A percentile compares a stretch with the other conserved stretches of the same genome.
phyloP scores from a whole-genome alignment of 2,113 vertebrate species.

The Chinchilla lanigera region DNA sequence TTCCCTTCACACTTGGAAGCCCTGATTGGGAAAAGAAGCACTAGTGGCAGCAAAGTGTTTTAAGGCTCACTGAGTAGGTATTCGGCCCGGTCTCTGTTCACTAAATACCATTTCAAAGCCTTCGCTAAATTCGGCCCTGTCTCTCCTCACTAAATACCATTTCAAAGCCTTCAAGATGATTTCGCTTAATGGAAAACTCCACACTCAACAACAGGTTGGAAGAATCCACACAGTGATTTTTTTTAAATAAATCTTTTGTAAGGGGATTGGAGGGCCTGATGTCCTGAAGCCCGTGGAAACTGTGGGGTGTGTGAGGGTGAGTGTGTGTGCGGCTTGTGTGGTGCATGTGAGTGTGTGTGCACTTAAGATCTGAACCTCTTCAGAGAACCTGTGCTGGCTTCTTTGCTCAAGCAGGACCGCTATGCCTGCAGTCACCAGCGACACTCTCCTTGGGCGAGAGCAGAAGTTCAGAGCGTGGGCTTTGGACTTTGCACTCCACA shows the following conservation, averaged over 20 bases:
- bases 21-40: not conserved
- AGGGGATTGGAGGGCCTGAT: not conserved
- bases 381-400: not conserved
- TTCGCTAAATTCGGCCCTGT: not conserved
- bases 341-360: not conserved
- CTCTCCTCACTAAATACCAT: not conserved
- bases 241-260: not conserved
- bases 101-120: not conserved
- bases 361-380: not conserved
- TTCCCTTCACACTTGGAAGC: not conserved
- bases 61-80: accelerated
- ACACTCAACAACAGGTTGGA: not conserved
- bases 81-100: not conserved
- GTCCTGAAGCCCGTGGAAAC: not conserved
- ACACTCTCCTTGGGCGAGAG: accelerated
- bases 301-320: not conserved
- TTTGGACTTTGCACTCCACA: not conserved
- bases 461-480: accelerated
- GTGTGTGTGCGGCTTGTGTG: too few species aligned
- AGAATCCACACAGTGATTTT: not conserved
- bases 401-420: not conserved
- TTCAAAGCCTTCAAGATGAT: not conserved
- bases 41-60: not conserved
- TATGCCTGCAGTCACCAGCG: not conserved
- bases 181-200: not conserved